Conservation (phyloP, 2,113 vertebrate genomes). For the Microtus montanus region DNA sequence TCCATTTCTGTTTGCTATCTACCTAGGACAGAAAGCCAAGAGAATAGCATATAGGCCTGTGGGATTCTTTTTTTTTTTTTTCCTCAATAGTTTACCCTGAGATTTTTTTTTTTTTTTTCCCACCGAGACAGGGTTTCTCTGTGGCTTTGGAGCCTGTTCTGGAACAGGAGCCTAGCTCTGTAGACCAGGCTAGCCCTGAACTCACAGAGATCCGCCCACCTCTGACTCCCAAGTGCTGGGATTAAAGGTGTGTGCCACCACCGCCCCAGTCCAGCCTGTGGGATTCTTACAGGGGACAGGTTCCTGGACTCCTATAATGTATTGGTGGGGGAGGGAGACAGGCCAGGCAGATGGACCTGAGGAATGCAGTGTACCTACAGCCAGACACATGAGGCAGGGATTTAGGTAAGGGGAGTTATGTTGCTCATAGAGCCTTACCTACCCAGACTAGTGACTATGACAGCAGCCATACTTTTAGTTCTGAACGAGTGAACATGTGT, state of each 20-base stretch:
- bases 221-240: too few relatives aligned
- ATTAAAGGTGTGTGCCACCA: too few relatives aligned
- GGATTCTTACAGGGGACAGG: accelerated
- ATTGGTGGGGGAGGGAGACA: neutral
- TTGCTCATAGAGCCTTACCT: neutral
- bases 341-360: neutral
- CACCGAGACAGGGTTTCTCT: too few relatives aligned
- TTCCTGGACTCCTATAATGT: neutral
- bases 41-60: neutral
- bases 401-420: neutral
- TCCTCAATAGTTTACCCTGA: too few relatives aligned
- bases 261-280: too few relatives aligned
- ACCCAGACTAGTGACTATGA: too few relatives aligned
- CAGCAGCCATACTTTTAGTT: neutral
- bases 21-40: neutral
- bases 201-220: too few relatives aligned
- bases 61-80: neutral
- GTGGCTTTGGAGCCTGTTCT: too few relatives aligned
- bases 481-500: neutral
- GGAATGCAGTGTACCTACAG: neutral
- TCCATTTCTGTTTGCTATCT: neutral
- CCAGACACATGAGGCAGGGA: neutral
- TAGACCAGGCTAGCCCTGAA: too few relatives aligned
- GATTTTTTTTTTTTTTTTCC: too few relatives aligned
- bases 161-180: too few relatives aligned